Evolutionary conservation across 2,888 invertebrate genomes (phyloP), one percentile per base, ranked within the genome.

Genomic region (Piscicola geometra): DNA sequence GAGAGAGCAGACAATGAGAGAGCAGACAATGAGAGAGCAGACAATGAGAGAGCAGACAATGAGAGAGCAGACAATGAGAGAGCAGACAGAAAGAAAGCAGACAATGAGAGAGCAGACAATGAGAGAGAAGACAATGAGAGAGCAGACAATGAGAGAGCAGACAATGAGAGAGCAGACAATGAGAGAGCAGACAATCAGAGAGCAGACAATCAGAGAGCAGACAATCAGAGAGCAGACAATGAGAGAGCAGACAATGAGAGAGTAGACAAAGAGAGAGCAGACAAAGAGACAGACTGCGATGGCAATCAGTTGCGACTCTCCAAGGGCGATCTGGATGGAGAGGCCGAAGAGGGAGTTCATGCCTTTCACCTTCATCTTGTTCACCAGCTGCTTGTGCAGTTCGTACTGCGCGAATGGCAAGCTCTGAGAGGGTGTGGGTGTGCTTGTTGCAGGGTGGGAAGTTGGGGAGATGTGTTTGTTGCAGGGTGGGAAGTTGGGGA

Each of bases 271-370:
- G 25, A 25, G 25, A 64, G 30, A 18, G 3, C 64, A 64, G 3
- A 69, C 35, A 12, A n/a, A 69, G 69, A 32, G 32, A 69, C 9
- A 32, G 12, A 86, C 86, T 0, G 94, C 96, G 78, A 94, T 89
- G 5, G 93, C 92, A 80, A 94, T 90, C 75, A 97, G 89, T 84
- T 93, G 89, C 71, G 91, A 90, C 83, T 95, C 95, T 1, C 96
- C 95, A 72, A 96, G 89, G 0, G 93, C 88, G 64, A 93, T 88
- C 82, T 91, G 90, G 0, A 92, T 90, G 83, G 87, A 91, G 9
- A 97, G 88, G 0, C 93, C 92, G 86, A 96, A 96, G 75, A 96
- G 88, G 2, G 94, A 92, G 87, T 97, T 98, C 90, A 96, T 95
- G 9, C 94, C 95, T 86, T 93, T 93, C 79, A 95, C 92, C 85